Percentiles rank a stretch among this genome's conserved stretches.
phyloP scores from a whole-genome alignment of 2,113 vertebrate species.

The Malurus alboscapulatus region DNA sequence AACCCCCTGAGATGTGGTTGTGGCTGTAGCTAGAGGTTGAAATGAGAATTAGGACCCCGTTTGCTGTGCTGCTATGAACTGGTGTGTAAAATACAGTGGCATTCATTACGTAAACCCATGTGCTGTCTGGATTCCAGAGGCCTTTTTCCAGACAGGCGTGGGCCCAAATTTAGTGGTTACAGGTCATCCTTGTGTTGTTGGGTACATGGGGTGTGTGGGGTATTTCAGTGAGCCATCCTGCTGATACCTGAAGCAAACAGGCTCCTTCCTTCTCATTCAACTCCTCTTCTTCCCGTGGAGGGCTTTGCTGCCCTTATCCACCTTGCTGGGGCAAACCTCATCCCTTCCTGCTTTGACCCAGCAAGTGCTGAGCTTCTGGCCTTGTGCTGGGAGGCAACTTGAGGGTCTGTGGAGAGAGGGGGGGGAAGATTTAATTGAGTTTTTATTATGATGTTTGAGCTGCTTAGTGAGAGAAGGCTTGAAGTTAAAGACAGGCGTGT shows the following conservation, averaged over 20 bases:
- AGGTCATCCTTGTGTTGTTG: not conserved
- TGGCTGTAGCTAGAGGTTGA: not conserved
- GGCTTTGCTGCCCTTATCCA: accelerated
- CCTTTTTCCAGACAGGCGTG: not conserved
- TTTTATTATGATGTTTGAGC: not conserved
- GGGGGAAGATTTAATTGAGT: not conserved
- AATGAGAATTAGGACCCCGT: not conserved
- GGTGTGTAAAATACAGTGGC: not conserved
- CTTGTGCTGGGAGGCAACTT: not conserved
- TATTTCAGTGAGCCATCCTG: not conserved
- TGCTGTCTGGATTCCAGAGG: not conserved
- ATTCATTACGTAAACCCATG: accelerated
- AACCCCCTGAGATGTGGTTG: not conserved
- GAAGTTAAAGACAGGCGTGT: not conserved
- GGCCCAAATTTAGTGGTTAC: not conserved
- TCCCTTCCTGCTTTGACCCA: not conserved
- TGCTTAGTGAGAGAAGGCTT: not conserved
- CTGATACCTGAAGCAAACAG: not conserved
- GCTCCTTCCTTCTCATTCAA: not conserved
- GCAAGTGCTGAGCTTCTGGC: not conserved
- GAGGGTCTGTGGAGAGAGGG: not conserved
- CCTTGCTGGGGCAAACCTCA: not conserved
- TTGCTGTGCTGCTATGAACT: accelerated
- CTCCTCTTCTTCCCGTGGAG: not conserved
- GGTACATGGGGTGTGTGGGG: not conserved